phyloP scores from a whole-genome alignment of 2,888 invertebrate genomes.

The Dasypolia templi region DNA sequence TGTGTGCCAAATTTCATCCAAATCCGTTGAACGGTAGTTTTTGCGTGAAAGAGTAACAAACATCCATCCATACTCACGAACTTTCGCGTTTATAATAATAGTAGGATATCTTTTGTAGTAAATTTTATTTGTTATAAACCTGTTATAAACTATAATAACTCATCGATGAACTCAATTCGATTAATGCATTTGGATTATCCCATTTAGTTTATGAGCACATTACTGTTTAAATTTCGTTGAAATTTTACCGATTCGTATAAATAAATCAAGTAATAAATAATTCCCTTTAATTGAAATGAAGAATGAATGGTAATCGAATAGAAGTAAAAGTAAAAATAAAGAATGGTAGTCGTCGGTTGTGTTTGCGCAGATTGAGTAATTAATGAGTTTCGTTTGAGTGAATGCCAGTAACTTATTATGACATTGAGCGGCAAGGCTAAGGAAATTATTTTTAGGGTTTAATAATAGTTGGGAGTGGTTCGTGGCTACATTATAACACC shows the following conservation, averaged over 20 bases:
- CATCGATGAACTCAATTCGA: constrained; percentile 28
- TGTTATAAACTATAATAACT: constrained; percentile 20
- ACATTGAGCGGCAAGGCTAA: not conserved
- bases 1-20: no score
- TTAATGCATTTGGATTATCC: constrained; percentile 11
- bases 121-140: constrained; percentile 13
- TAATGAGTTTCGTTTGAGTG: constrained; percentile 50
- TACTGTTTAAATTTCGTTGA: constrained; percentile 14
- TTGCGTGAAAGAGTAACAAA: no score
- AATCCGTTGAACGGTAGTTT: no score
- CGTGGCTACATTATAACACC: not conserved
- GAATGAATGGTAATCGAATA: no score
- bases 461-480: no score
- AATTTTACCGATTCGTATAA: constrained; percentile 20
- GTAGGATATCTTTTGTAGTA: constrained; percentile 9
- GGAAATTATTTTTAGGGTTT: constrained; percentile 3
- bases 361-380: constrained; percentile 48
- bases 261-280: constrained; percentile 43
- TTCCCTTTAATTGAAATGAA: constrained; percentile 34
- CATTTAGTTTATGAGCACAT: constrained; percentile 36
- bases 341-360: constrained; percentile 31
- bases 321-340: no score
- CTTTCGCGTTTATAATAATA: no score
- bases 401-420: constrained; percentile 44
- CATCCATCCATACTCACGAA: no score